Base-by-base conservation (phyloP, 2,113 vertebrate species). In the Haplochromis burtoni region DNA sequence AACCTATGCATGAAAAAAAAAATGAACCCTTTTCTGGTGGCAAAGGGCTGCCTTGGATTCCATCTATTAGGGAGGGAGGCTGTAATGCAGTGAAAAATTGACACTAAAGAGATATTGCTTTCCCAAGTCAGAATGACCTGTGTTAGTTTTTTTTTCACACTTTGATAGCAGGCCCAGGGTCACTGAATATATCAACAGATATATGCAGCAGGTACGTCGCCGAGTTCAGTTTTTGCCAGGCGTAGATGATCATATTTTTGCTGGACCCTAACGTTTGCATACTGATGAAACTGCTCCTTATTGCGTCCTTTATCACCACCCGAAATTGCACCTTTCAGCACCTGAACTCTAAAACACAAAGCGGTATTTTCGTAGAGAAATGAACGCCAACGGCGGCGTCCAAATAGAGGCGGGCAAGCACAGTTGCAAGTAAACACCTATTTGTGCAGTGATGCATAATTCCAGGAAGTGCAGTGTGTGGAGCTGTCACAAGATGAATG, bases 241-340 rank as follows among this genome's bases (percentile, higher is more conserved):
- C 7, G 1, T 12, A 26, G 49, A 88, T 81, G 40, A 80, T 84
- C 33, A 40, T 83, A 81, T 89, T 85, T 89, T 83, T 87, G 73
- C 71, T 66, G 71, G 82, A 88, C 82, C 54, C 88, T 10, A 78
- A 85, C 87, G 83, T 90, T 91, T 91, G 5, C 88, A 91, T 84
- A 84, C 73, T 82, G 88, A 92, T 87, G 84, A 89, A 89, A 87
- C 89, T 82, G 26, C 57, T 86, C 17, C 47, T 76, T 73, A 81
- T 24, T 49, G 38, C 40, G 42, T 85, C n/a, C 55, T 49, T 66
- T 42, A 68, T 63, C 86, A 29, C 51, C 68, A 73, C 17, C 86
- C 38, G 8, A 89, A 92, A 89, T 89, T 24, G n/a, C 79, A 86
- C 51, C 81, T 81, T 86, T 88, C 76, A 53, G 26, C 26, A 31